A percentile compares a stretch with the other conserved stretches of the same genome.
Conservation (phyloP, 2,888 invertebrate genomes). For the Tenthredo livida region DNA sequence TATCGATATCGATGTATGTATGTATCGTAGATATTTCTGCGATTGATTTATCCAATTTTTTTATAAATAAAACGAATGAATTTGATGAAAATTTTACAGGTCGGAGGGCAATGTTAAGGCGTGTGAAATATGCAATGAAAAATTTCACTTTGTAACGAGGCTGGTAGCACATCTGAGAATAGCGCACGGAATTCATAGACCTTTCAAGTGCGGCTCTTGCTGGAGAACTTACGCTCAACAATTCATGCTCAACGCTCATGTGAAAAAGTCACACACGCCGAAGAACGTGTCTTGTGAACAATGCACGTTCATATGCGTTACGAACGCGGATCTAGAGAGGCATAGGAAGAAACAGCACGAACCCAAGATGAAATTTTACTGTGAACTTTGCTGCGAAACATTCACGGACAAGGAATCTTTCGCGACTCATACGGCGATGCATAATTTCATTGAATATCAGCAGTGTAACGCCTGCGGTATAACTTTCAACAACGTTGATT, state of each 20-base stretch:
- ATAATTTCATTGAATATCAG: conserved; percentile 66
- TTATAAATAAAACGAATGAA: background rate
- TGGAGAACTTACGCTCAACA: conserved; percentile 70
- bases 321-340: conserved; percentile 65
- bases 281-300: conserved; percentile 66
- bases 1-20: background rate
- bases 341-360: conserved; percentile 66
- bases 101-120: conserved; percentile 65
- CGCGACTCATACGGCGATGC: conserved; percentile 65
- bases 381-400: conserved; percentile 67
- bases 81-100: conserved; percentile 59
- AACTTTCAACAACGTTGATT: conserved; percentile 66
- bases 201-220: conserved; percentile 70
- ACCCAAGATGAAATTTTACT: conserved; percentile 60
- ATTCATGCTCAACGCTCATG: conserved; percentile 71
- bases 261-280: conserved; percentile 69
- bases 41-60: background rate
- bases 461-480: conserved; percentile 67
- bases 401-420: conserved; percentile 64
- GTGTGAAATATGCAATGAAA: conserved; percentile 69
- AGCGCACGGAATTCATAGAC: conserved; percentile 69
- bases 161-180: conserved; percentile 69
- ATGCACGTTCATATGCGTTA: conserved; percentile 70
- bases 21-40: background rate
- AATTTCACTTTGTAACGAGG: conserved; percentile 70